Percentiles rank a stretch among this genome's conserved stretches.
These are phyloP conservation scores for Tortrix viridana DNA, from an alignment of 2,888 invertebrate species.

Conservation along the genomic window DNA sequence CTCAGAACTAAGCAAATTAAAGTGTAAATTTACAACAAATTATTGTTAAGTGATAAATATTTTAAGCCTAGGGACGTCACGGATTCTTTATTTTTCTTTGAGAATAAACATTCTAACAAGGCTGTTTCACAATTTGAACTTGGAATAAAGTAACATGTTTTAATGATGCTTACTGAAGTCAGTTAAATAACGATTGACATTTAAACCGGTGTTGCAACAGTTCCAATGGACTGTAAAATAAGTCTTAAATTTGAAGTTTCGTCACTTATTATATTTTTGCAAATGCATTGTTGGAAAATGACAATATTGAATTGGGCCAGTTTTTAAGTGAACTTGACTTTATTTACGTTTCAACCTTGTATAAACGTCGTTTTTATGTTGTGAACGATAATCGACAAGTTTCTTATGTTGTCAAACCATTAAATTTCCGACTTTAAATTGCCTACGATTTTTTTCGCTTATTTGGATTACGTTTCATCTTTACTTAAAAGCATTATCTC, in stretches of 20 bases:
- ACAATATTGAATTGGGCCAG: conserved; percentile 23
- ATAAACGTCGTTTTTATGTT: background rate
- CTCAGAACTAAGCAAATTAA: too few species aligned
- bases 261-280: conserved; percentile 24
- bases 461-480: conserved; percentile 1
- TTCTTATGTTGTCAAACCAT: conserved; percentile 3
- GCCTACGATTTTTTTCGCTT: background rate
- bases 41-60: too few species aligned
- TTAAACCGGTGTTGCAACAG: conserved; percentile 52
- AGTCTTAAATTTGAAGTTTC: conserved; percentile 25
- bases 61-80: too few species aligned
- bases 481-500: background rate
- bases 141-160: conserved; percentile 10
- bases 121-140: conserved; percentile 8
- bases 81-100: too few species aligned
- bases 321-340: conserved; percentile 33
- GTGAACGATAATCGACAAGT: conserved; percentile 10
- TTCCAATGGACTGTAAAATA: conserved; percentile 37
- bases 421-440: conserved; percentile 11
- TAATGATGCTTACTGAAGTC: conserved; percentile 43
- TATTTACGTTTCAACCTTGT: conserved; percentile 24
- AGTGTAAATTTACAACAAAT: too few species aligned
- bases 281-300: background rate
- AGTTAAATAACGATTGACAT: conserved; percentile 71
- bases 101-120: background rate